Conservation (phyloP, 2,797 vertebrate species). For the Mormyrus proboscirostris region DNA sequence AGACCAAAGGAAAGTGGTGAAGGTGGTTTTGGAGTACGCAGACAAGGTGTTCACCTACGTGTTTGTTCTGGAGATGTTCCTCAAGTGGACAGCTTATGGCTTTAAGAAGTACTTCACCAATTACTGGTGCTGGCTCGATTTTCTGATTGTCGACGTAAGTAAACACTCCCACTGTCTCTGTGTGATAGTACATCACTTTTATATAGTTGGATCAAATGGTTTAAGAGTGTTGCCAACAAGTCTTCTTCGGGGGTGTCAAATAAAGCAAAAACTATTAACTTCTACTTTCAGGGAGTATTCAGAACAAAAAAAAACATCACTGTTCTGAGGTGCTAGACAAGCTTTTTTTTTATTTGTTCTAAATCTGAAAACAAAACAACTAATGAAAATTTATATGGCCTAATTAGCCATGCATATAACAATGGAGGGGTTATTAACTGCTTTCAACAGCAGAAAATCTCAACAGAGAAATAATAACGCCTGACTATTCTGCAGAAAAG, state of each 20-base stretch:
- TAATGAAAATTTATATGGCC: neutral
- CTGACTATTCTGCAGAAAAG: neutral
- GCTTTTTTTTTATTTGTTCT: neutral
- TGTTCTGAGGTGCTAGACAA: neutral
- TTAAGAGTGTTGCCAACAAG: neutral
- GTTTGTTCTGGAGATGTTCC: constrained; percentile 92
- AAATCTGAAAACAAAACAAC: neutral
- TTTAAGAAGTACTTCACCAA: constrained; percentile 96
- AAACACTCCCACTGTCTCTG: constrained; percentile 1
- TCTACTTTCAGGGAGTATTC: neutral
- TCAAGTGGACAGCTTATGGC: constrained; percentile 93
- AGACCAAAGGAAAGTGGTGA: constrained; percentile 82
- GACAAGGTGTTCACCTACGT: constrained; percentile 93
- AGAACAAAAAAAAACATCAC: neutral
- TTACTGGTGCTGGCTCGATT: constrained; percentile 97
- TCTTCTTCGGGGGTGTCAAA: neutral
- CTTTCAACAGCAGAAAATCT: neutral
- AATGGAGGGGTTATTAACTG: neutral
- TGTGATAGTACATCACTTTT: neutral
- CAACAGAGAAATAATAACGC: neutral
- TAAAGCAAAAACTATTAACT: neutral
- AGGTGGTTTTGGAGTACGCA: constrained; percentile 77
- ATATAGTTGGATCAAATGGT: neutral
- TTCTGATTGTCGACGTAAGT: constrained; percentile 98
- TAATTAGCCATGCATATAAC: neutral